Evolutionary conservation across 2,888 invertebrate genomes (phyloP), one percentile per base, ranked within the genome.

Genomic region (Heliothis peltigera): DNA sequence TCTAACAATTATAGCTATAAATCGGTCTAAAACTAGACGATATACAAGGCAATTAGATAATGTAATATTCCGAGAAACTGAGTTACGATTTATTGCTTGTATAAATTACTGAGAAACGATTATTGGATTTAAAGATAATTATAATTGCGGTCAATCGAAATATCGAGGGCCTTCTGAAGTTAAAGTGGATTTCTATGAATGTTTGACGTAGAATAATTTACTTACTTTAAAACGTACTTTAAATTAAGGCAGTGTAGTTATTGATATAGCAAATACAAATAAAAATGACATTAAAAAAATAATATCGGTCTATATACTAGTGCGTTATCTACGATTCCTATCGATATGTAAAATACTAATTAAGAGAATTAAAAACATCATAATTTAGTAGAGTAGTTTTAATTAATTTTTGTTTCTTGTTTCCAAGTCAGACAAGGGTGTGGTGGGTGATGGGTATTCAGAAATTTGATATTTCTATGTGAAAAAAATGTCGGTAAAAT

Each of bases 331-430:
- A 39, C 69, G n/a, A 69, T 74, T 66, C 48, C 46, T 64, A 74
- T 74, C 57, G 60, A 51, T 54, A 67, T 61, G 51, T 46, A 70
- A 70, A 67, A 73, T 53, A 60, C 55, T 66, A 80, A 77, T 77
- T 53, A 69, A 63, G 51, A 5, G 53, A 69, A 77, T 80, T 71
- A 64, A 69, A 66, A 67, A 61, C 42, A 53, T 62, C 48, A 57
- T 70, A 72, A 71, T 74, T 74, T 70, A 70, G 72, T 75, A 64
- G 80, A 83, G 84, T 85, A 79, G 83, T 75, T 79, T 81, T 86
- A 80, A 87, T 87, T 88, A 88, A 84, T 75, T 78, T 35, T 70
- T 59, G 67, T 84, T 81, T 86, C 84, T 86, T 85, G 84, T 87
- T 85, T 83, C 7, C 76, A 17, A 75, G 78, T 79, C 72, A 54